These are phyloP conservation scores for Paraescarpia echinospica DNA, from an alignment of 1,140 invertebrate genomes.

Conservation along the genomic window DNA sequence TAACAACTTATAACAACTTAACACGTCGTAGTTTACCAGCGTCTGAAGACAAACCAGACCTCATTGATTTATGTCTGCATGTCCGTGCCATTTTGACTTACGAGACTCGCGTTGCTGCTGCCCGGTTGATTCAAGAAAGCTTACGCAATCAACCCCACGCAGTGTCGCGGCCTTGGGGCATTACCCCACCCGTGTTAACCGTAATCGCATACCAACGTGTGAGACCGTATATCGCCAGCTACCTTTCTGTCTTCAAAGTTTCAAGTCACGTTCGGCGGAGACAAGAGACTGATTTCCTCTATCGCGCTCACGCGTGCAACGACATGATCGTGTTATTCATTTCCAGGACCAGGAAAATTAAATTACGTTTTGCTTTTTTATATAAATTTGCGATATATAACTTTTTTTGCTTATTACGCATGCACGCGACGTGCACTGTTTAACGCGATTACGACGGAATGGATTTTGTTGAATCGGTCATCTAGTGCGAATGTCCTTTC, in stretches of 20 bases:
- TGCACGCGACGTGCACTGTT: no score
- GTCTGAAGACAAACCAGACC: not conserved
- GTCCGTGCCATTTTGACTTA: conserved; percentile 3
- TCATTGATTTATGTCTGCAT: not conserved
- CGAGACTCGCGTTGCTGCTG: not conserved
- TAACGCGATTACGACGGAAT: no score
- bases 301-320: not conserved
- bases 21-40: not conserved
- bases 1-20: conserved; percentile 6
- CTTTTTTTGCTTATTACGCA: not conserved
- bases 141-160: not conserved
- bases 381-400: not conserved
- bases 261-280: not conserved
- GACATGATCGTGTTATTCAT: not conserved
- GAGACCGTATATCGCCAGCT: not conserved
- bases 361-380: not conserved
- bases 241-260: not conserved
- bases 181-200: not conserved
- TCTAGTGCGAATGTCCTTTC: no score
- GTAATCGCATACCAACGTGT: not conserved
- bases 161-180: no score
- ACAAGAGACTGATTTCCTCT: not conserved
- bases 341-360: not conserved
- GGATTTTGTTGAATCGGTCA: no score
- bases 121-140: not conserved